Evolutionary conservation across 2,888 invertebrate genomes (phyloP).

Genomic region (Diaprepes abbreviatus): DNA sequence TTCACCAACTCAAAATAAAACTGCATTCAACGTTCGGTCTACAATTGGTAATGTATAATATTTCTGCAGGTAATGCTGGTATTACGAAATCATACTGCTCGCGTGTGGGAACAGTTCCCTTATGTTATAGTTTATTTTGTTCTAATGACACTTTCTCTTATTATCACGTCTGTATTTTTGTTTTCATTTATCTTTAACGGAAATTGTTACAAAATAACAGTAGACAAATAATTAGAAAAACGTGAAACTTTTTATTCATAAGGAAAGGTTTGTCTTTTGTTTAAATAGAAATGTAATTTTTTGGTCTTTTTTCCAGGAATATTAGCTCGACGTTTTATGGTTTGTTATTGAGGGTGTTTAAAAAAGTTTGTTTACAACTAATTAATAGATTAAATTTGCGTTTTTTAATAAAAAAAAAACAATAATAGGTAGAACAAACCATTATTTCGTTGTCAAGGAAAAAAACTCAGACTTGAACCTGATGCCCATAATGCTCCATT

Average conservation of each 20-base stretch:
- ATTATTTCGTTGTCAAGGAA: too few species aligned
- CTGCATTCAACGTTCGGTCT: background rate
- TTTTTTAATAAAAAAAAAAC: too few species aligned
- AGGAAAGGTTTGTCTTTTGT: too few species aligned
- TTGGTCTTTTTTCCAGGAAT: too few species aligned
- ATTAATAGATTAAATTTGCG: too few species aligned
- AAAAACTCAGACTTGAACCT: too few species aligned
- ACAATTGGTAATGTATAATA: slow-evolving; percentile 7
- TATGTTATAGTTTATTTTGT: slow-evolving; percentile 20
- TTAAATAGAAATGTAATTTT: too few species aligned
- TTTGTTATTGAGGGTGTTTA: too few species aligned
- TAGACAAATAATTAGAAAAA: background rate
- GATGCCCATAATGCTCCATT: too few species aligned
- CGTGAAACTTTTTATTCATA: background rate
- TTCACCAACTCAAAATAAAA: background rate
- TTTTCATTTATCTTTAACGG: slow-evolving; percentile 43
- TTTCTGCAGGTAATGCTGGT: slow-evolving; percentile 21
- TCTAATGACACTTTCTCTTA: slow-evolving; percentile 49
- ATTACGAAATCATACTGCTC: slow-evolving; percentile 16
- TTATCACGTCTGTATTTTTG: slow-evolving; percentile 42
- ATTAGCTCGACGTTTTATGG: too few species aligned
- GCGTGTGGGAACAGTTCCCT: slow-evolving; percentile 27
- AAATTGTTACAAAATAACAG: slow-evolving; percentile 18
- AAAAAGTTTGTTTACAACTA: too few species aligned
- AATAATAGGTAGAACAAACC: too few species aligned